phyloP scores from a whole-genome alignment of 2,113 vertebrate genomes.

The Dicentrarchus labrax region DNA sequence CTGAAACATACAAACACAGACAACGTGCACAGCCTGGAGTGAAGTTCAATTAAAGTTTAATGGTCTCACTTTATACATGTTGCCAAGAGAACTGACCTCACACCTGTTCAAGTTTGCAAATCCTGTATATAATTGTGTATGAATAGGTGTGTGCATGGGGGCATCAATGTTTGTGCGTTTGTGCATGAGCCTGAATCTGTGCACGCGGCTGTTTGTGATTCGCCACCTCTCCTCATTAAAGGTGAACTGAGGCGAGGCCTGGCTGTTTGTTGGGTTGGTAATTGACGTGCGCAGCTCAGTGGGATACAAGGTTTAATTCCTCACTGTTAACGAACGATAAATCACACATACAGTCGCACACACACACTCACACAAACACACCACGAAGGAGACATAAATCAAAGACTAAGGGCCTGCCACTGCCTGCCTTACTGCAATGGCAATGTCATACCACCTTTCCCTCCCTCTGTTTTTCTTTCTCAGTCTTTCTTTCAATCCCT shows the following conservation, averaged over 20 bases:
- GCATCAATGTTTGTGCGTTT: neutral
- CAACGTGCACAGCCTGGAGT: neutral
- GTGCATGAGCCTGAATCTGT: neutral
- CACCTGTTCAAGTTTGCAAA: neutral
- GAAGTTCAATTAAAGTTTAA: neutral
- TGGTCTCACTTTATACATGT: neutral
- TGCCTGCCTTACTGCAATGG: constrained; percentile 60
- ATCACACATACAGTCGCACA: constrained; percentile 52
- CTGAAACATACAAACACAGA: neutral
- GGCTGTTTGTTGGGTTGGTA: constrained; percentile 61
- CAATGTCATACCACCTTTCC: constrained; percentile 68
- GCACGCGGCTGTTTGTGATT: constrained; percentile 9
- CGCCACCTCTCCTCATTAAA: constrained; percentile 74
- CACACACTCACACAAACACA: constrained; percentile 45
- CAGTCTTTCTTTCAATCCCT: constrained; percentile 58
- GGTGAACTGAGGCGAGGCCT: constrained; percentile 61
- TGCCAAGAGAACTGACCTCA: neutral
- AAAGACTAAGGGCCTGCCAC: constrained; percentile 73
- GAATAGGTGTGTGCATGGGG: neutral
- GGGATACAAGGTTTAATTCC: constrained; percentile 78
- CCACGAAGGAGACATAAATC: constrained; percentile 74
- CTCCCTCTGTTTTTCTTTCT: constrained; percentile 55
- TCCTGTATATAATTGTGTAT: constrained; percentile 3
- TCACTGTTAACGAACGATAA: constrained; percentile 74
- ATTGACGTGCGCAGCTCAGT: constrained; percentile 71